phyloP scores from a whole-genome alignment of 2,113 vertebrate genomes.

The Mesitornis unicolor region DNA sequence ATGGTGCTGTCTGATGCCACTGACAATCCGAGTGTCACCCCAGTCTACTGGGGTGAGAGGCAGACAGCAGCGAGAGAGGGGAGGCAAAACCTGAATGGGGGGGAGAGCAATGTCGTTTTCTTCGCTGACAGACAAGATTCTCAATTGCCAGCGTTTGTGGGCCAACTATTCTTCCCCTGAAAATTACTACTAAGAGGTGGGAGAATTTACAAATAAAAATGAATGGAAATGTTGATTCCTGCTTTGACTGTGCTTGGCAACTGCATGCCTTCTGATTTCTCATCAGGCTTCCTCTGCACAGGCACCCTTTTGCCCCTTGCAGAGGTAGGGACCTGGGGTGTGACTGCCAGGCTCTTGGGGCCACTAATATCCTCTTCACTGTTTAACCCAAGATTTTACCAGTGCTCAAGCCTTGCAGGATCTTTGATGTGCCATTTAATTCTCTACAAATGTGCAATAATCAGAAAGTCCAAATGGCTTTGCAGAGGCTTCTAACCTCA shows the following conservation, averaged over 20 bases:
- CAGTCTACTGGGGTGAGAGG: neutral
- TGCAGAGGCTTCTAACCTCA: neutral
- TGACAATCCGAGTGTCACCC: neutral
- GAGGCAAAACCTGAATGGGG: neutral
- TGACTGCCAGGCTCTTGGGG: neutral
- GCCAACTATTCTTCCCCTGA: neutral
- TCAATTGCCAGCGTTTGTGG: accelerated
- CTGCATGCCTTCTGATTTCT: neutral
- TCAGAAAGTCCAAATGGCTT: neutral
- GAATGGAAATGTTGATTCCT: neutral
- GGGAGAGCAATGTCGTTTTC: neutral
- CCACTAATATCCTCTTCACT: neutral
- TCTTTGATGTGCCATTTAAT: neutral
- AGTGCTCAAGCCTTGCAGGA: neutral
- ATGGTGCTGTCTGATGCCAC: neutral
- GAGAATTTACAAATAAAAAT: neutral
- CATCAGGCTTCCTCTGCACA: neutral
- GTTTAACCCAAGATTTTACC: neutral
- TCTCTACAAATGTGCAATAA: neutral
- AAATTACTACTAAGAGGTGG: neutral
- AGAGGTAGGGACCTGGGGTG: neutral
- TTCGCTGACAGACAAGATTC: neutral
- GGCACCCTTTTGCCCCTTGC: neutral
- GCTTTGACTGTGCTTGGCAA: neutral
- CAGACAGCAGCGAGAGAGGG: neutral